A percentile compares a stretch with the other conserved stretches of the same genome.
phyloP scores from a whole-genome alignment of 2,797 vertebrate genomes.

The Mionectes olivaceus region DNA sequence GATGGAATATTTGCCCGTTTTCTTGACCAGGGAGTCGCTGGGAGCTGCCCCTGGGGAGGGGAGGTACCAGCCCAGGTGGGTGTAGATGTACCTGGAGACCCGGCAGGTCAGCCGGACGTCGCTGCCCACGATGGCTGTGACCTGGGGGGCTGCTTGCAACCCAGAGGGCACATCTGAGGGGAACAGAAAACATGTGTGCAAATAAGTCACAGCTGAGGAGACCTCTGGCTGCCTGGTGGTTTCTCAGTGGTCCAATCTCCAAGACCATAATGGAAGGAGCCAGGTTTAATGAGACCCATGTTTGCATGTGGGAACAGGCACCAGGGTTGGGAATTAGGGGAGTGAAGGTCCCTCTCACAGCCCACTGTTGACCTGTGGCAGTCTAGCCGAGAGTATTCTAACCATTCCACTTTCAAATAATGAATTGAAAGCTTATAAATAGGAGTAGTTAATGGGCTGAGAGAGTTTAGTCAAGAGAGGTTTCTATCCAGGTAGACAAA shows the following conservation, averaged over 20 bases:
- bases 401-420: background rate
- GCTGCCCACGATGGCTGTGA: slow-evolving; percentile 78
- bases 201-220: background rate
- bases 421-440: background rate
- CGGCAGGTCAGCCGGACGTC: slow-evolving; percentile 82
- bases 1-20: slow-evolving; percentile 77
- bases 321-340: background rate
- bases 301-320: background rate
- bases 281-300: background rate
- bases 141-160: slow-evolving; percentile 47
- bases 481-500: background rate
- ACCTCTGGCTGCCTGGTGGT: background rate
- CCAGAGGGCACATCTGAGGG: slow-evolving; percentile 58
- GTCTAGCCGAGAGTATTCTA: background rate
- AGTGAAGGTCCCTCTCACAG: background rate
- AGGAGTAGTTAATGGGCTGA: background rate
- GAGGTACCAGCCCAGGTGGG: slow-evolving; percentile 82
- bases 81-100: slow-evolving; percentile 87
- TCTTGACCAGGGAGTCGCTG: slow-evolving; percentile 6
- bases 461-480: slow-evolving; percentile 7
- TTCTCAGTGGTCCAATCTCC: background rate
- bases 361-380: background rate
- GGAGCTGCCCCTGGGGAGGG: slow-evolving; percentile 72
- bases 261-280: background rate
- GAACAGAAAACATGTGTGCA: background rate